These are phyloP conservation scores for Choreutis nemorana DNA, from an alignment of 2,888 invertebrate species.

Conservation along the genomic window DNA sequence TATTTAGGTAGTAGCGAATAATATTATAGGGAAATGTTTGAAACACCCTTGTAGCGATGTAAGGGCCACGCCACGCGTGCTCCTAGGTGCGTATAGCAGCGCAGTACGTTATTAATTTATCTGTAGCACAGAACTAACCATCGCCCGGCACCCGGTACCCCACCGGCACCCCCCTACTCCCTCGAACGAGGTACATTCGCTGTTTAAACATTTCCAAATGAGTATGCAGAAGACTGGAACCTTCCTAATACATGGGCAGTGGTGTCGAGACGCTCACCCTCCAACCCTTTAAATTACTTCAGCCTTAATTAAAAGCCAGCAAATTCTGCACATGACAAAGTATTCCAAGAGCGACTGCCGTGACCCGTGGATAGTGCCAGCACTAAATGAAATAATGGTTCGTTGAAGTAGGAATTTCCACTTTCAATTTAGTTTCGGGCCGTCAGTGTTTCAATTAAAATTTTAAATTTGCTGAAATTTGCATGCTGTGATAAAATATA, in stretches of 20 bases:
- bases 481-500: not conserved
- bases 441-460: no score
- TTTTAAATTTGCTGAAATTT: no score
- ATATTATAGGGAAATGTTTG: not conserved
- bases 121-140: slow-evolving; percentile 62
- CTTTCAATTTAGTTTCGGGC: slow-evolving; percentile 17
- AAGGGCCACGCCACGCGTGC: slow-evolving; percentile 54
- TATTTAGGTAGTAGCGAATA: no score
- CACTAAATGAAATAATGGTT: slow-evolving; percentile 33
- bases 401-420: slow-evolving; percentile 13
- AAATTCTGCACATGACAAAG: slow-evolving; percentile 62
- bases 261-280: slow-evolving; percentile 22
- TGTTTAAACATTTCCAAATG: slow-evolving; percentile 64
- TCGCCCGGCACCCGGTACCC: slow-evolving; percentile 29
- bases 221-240: slow-evolving; percentile 62
- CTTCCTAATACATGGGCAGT: slow-evolving; percentile 49
- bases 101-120: slow-evolving; percentile 61
- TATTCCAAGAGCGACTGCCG: slow-evolving; percentile 43
- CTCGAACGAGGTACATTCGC: slow-evolving; percentile 19
- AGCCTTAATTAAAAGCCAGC: slow-evolving; percentile 63
- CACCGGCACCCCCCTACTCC: slow-evolving; percentile 22
- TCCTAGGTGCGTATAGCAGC: slow-evolving; percentile 40
- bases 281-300: slow-evolving; percentile 59
- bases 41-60: slow-evolving; percentile 28
- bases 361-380: slow-evolving; percentile 37